Evolutionary conservation across 1,140 invertebrate species (phyloP).

Genomic region (Bemisia tabaci): DNA sequence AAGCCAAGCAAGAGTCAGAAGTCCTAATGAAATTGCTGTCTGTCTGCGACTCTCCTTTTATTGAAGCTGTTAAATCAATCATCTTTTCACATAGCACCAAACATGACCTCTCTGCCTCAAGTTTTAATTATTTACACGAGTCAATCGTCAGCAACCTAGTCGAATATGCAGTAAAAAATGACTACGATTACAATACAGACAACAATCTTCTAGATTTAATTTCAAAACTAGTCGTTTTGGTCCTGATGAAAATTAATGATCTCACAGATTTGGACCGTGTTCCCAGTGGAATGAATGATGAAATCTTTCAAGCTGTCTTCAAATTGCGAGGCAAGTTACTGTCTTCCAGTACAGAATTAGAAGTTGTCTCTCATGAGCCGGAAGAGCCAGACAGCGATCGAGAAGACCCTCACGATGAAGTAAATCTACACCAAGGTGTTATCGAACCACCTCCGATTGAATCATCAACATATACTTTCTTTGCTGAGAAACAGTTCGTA

Average conservation of each 20-base stretch:
- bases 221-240: not conserved
- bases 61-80: not conserved
- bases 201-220: not conserved
- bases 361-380: not conserved
- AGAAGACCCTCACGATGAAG: constrained; percentile 22
- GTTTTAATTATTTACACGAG: not conserved
- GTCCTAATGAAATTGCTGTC: not conserved
- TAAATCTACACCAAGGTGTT: not conserved
- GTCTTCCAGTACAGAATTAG: not conserved
- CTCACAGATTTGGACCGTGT: not conserved
- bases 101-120: not conserved
- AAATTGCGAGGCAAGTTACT: not conserved
- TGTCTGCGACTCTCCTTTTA: not conserved
- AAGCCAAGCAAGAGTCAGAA: not conserved
- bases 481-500: not conserved
- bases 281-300: not conserved
- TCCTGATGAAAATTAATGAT: not conserved
- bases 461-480: too few species aligned
- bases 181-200: not conserved
- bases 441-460: too few species aligned
- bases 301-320: not conserved
- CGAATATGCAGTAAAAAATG: not conserved
- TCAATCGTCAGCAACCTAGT: not conserved
- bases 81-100: not conserved
- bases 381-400: not conserved